These are phyloP conservation scores for Epirrhoe tristata DNA, from an alignment of 2,888 invertebrate species.

Conservation along the genomic window DNA sequence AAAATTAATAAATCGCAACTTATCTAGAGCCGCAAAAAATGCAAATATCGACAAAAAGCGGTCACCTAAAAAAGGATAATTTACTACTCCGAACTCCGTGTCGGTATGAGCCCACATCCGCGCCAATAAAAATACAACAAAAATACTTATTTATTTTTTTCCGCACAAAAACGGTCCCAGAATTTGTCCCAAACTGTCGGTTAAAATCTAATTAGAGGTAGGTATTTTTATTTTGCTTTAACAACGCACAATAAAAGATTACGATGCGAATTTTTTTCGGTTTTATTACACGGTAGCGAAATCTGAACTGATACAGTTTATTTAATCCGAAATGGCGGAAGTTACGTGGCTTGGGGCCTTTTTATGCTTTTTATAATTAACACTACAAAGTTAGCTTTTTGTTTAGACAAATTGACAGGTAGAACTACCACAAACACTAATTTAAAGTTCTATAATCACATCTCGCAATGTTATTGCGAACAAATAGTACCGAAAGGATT, in stretches of 20 bases:
- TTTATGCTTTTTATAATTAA: background rate
- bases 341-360: background rate
- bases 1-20: slow-evolving; percentile 23
- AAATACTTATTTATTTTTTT: slow-evolving; percentile 37
- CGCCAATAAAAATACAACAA: slow-evolving; percentile 38
- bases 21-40: slow-evolving; percentile 32
- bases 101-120: slow-evolving; percentile 43
- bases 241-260: slow-evolving; percentile 44
- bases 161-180: slow-evolving; percentile 51
- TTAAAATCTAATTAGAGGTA: slow-evolving; percentile 58
- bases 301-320: slow-evolving; percentile 28
- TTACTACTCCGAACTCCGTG: slow-evolving; percentile 37
- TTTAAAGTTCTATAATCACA: background rate
- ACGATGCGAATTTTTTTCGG: slow-evolving; percentile 38
- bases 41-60: slow-evolving; percentile 28
- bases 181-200: slow-evolving; percentile 56
- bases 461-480: too few relatives aligned
- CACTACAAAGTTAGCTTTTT: background rate
- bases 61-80: slow-evolving; percentile 37
- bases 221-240: slow-evolving; percentile 46
- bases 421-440: too few relatives aligned
- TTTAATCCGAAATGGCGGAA: slow-evolving; percentile 26
- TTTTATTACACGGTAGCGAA: slow-evolving; percentile 46
- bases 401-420: background rate
- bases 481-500: too few relatives aligned